Evolutionary conservation across 1,140 invertebrate species (phyloP).

Genomic region (Drosophila ananassae): DNA sequence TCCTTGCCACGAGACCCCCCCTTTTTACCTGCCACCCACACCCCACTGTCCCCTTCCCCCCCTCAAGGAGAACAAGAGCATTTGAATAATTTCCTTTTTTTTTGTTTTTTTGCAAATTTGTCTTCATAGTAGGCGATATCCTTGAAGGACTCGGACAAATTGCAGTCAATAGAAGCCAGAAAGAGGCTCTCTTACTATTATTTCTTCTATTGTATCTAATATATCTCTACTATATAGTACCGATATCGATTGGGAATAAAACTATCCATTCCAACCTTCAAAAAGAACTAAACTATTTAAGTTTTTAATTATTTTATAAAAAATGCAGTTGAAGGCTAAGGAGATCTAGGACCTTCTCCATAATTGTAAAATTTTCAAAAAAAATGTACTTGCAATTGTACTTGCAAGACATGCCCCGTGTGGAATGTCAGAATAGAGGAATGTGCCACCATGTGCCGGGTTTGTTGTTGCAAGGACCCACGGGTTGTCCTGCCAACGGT

Average conservation of each 20-base stretch:
- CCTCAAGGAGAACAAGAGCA: constrained; percentile 34
- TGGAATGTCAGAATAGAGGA: not conserved
- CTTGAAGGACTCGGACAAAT: constrained; percentile 69
- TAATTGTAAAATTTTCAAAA: not conserved
- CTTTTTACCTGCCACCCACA: not conserved
- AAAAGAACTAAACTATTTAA: too few species aligned
- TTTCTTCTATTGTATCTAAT: too few species aligned
- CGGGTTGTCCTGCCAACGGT: constrained; percentile 71
- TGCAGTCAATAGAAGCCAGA: constrained; percentile 53
- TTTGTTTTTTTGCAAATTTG: constrained; percentile 56
- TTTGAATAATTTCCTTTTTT: constrained; percentile 65
- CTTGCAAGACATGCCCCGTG: constrained; percentile 9
- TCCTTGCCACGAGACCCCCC: constrained; percentile 27
- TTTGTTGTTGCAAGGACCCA: constrained; percentile 46
- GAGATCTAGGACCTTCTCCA: too few species aligned
- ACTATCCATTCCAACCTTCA: too few species aligned
- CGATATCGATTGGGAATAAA: too few species aligned
- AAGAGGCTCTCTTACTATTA: too few species aligned
- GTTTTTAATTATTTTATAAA: too few species aligned
- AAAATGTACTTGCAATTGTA: not conserved
- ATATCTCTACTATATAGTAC: too few species aligned
- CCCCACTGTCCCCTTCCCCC: constrained; percentile 1
- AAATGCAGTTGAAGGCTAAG: too few species aligned
- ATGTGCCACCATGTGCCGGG: not conserved
- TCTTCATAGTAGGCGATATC: constrained; percentile 40